Percentiles rank a stretch among this genome's conserved stretches.
phyloP scores from a whole-genome alignment of 2,113 vertebrate species.

The Onychostruthus taczanowskii region DNA sequence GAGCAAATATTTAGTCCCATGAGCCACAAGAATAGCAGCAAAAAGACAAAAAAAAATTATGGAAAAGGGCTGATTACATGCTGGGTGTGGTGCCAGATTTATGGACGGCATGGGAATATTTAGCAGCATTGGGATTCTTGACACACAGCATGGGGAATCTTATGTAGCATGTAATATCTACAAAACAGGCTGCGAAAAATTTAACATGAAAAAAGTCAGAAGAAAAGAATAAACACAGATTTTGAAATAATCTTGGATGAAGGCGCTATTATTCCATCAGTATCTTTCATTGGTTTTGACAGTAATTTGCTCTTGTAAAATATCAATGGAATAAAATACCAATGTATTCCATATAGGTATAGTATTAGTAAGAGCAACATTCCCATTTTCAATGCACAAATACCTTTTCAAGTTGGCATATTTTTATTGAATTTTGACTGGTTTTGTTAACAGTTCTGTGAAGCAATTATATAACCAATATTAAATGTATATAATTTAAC shows the following conservation, averaged over 20 bases:
- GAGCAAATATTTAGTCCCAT: not conserved
- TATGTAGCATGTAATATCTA: not conserved
- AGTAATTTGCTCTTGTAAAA: not conserved
- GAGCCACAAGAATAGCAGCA: not conserved
- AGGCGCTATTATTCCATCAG: not conserved
- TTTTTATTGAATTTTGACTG: not conserved
- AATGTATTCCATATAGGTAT: accelerated
- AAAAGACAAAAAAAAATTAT: not conserved
- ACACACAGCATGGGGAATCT: not conserved
- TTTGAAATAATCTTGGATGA: not conserved
- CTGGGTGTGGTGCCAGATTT: not conserved
- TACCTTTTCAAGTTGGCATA: not conserved
- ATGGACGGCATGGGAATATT: not conserved
- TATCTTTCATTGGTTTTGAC: not conserved
- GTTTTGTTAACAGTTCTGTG: not conserved
- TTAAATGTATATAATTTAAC: not conserved
- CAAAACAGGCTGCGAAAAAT: not conserved
- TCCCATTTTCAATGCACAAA: not conserved
- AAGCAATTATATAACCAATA: not conserved
- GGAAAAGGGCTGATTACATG: not conserved
- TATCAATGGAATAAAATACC: not conserved
- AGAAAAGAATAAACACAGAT: not conserved
- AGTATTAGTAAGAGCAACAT: not conserved
- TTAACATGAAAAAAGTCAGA: not conserved
- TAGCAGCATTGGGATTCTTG: not conserved